These are phyloP conservation scores for Melanocharis versteri DNA, from an alignment of 2,113 vertebrate species.

Conservation along the genomic window DNA sequence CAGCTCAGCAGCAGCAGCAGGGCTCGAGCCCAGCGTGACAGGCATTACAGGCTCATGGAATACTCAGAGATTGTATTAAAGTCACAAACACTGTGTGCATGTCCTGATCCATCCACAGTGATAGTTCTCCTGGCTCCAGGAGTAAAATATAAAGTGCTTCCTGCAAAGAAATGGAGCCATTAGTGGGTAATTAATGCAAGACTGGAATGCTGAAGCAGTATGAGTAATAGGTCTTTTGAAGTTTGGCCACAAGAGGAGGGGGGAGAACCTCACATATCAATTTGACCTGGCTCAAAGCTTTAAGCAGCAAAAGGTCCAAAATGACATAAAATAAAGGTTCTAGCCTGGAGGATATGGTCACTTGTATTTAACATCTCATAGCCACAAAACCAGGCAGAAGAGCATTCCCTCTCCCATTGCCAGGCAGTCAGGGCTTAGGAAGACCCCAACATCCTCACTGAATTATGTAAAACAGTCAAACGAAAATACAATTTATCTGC, in stretches of 20 bases:
- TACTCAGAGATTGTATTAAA: not conserved
- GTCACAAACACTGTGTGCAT: not conserved
- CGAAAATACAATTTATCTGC: not conserved
- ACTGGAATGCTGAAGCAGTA: not conserved
- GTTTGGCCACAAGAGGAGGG: not conserved
- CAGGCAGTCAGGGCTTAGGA: not conserved
- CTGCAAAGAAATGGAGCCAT: not conserved
- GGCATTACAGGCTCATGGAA: not conserved
- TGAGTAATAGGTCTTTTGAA: conserved; percentile 7
- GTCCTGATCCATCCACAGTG: not conserved
- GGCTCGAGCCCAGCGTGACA: not conserved
- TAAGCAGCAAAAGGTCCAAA: not conserved
- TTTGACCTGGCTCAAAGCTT: not conserved
- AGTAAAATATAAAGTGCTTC: conserved; percentile 3
- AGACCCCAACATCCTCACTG: not conserved
- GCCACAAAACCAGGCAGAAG: not conserved
- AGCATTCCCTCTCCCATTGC: not conserved
- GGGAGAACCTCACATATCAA: not conserved
- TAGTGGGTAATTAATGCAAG: conserved; percentile 38
- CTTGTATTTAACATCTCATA: not conserved
- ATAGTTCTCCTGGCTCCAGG: not conserved
- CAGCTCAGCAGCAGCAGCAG: not conserved
- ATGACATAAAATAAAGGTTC: not conserved
- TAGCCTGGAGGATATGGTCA: not conserved
- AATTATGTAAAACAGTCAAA: not conserved